Evolutionary conservation across 2,797 vertebrate species (phyloP).

Genomic region (Gallinago solitaria): DNA sequence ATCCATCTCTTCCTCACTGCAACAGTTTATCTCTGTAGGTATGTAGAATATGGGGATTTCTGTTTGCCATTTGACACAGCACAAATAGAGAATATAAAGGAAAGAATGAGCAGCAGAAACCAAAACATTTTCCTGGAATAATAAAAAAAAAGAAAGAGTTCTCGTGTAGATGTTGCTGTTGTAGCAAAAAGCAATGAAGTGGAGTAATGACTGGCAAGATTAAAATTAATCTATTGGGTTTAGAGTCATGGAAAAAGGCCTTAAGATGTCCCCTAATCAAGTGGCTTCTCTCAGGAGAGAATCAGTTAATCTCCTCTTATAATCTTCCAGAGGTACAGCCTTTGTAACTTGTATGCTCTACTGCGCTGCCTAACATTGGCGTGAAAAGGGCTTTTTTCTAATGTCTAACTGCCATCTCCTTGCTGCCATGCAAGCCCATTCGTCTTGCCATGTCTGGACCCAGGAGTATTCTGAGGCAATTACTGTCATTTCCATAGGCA

Average conservation of each 20-base stretch:
- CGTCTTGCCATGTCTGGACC: background rate
- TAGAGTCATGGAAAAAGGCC: background rate
- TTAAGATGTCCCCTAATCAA: background rate
- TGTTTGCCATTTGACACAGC: background rate
- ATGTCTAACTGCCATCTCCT: background rate
- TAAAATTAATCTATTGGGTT: background rate
- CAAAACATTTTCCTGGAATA: background rate
- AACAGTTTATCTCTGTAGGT: background rate
- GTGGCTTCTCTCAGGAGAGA: background rate
- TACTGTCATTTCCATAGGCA: background rate
- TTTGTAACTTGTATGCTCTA: background rate
- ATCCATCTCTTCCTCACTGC: background rate
- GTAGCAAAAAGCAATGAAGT: background rate
- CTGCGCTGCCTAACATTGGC: background rate
- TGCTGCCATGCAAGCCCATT: background rate
- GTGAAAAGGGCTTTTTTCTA: background rate
- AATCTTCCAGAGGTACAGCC: background rate
- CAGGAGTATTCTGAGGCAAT: background rate
- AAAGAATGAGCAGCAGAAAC: background rate
- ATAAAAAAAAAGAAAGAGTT: background rate
- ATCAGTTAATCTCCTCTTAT: background rate
- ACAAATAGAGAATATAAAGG: background rate
- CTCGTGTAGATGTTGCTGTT: background rate
- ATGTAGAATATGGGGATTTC: background rate
- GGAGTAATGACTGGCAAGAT: background rate